These are phyloP conservation scores for Ardeotis arabs DNA, from an alignment of 2,113 vertebrate genomes.

Conservation along the genomic window DNA sequence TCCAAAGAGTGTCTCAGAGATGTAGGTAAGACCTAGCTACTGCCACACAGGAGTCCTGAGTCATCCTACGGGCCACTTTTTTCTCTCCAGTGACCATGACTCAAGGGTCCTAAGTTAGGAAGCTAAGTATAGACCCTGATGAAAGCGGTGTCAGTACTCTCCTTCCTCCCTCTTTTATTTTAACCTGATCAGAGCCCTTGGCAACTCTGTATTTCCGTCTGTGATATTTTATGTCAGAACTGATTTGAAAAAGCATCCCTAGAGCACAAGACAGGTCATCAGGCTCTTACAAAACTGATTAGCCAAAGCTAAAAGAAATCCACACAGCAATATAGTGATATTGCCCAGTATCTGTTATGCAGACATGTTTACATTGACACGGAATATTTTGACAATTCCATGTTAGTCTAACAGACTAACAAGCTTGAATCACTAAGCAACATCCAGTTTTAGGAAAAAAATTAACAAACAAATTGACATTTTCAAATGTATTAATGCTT, in stretches of 20 bases:
- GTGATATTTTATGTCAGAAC: neutral
- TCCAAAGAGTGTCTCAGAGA: neutral
- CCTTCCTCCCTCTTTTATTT: neutral
- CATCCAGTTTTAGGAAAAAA: neutral
- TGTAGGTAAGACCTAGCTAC: neutral
- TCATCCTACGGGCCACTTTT: neutral
- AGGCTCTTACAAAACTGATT: neutral
- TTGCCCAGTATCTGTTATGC: neutral
- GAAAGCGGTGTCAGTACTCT: neutral
- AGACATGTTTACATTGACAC: neutral
- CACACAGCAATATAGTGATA: neutral
- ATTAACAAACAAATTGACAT: neutral
- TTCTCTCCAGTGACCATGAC: neutral
- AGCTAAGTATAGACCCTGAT: neutral
- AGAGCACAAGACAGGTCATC: neutral
- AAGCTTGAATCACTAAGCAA: neutral
- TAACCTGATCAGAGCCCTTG: neutral
- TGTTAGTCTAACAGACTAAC: neutral
- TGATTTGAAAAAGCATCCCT: neutral
- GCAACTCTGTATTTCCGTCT: neutral
- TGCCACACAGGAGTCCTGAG: neutral
- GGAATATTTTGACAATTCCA: neutral
- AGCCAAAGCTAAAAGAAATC: neutral
- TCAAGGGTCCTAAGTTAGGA: neutral
- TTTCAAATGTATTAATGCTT: neutral